Evolutionary conservation across 2,797 vertebrate species (phyloP), one percentile per base, ranked within the genome.

Genomic region (Halcyon chelicuti): DNA sequence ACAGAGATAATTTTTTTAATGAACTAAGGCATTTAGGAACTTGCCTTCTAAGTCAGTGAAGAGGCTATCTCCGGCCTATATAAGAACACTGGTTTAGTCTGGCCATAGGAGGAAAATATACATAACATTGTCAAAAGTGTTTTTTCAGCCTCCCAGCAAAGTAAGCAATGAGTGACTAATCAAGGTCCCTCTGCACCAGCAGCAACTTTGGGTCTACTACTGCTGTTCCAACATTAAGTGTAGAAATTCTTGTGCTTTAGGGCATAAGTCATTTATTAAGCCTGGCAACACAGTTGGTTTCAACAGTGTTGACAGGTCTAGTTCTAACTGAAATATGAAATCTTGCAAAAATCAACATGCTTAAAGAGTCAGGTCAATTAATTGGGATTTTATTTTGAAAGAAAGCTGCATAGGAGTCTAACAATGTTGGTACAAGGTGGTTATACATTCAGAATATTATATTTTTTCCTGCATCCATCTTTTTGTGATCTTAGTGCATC

Each of bases 221-320:
- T 66, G n/a, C 17, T 81, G 5, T 70, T 95, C 31, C 47, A 81
- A 44, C 8, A 29, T 4, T n/a, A 7, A 66, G 2, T 39, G 9
- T 12, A 51, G 40, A 80, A 63, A 74, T 74, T 65, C 7, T 39
- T 37, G 13, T 72, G 49, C 31, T 88, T 93, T 58, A 58, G 46
- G 66, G n/a, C 28, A 46, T 42, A 75, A 71, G 26, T 66, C 37
- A 61, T 76, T 74, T 68, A 78, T 62, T 74, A 93, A 65, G 15
- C 10, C 37, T 68, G 3, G 9, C 86, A 94, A 86, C 10, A 62
- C 13, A 66, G 23, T 7, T 52, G 35, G 14, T 76, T 89, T 81
- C 35, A 71, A 67, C 21, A 57, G 49, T 91, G 91, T 94, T 88
- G 74, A 85, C 21, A 49, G 20, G 15, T 61, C 19, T 25, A 67